phyloP scores from a whole-genome alignment of 2,113 vertebrate species.

The Microcebus murinus region DNA sequence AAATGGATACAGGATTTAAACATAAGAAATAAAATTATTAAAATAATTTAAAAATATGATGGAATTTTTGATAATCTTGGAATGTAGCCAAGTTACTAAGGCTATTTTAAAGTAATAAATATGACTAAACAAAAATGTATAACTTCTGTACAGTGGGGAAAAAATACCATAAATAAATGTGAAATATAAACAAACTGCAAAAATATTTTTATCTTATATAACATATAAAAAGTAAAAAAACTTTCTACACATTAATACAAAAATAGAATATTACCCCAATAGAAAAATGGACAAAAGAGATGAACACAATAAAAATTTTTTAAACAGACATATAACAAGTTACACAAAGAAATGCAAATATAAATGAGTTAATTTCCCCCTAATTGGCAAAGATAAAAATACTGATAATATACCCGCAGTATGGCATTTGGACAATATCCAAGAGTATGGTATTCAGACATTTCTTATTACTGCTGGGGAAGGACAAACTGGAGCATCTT shows the following conservation, averaged over 20 bases:
- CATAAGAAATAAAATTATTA: background rate
- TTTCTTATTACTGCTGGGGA: background rate
- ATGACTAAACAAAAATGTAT: background rate
- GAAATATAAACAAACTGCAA: background rate
- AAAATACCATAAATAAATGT: background rate
- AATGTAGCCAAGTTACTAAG: background rate
- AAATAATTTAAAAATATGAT: background rate
- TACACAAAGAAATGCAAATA: background rate
- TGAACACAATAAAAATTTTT: background rate
- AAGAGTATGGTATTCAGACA: background rate
- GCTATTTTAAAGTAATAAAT: constrained; percentile 7
- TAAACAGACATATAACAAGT: background rate
- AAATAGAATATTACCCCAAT: background rate
- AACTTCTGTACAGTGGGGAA: background rate
- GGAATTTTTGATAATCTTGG: background rate
- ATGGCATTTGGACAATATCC: too few species aligned
- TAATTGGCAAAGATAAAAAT: background rate
- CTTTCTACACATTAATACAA: background rate
- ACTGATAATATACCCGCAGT: background rate
- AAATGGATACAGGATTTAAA: background rate
- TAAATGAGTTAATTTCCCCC: background rate
- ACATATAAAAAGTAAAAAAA: background rate
- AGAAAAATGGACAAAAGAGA: background rate
- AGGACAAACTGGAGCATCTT: background rate
- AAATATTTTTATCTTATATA: background rate